Evolutionary conservation across 2,888 invertebrate genomes (phyloP), one percentile per base, ranked within the genome.

Genomic region (Bedellia somnulentella): DNA sequence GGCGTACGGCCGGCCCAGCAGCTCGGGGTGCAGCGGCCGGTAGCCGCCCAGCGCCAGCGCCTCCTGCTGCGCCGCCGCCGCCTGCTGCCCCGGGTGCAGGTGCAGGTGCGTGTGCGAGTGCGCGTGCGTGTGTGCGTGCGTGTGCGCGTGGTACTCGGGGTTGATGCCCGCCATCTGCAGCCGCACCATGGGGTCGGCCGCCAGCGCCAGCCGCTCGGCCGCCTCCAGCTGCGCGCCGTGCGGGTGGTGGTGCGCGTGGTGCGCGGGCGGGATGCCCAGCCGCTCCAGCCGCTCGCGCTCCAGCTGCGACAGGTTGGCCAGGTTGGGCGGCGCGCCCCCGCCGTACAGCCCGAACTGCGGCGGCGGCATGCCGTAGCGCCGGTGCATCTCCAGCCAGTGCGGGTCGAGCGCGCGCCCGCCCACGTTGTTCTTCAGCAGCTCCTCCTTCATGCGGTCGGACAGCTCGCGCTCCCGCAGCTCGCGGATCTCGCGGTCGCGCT

Each of bases 161-260:
- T 83, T 86, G 49, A 89, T 86, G 57, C 92, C 91, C 46, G 92
- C 92, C 92, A 94, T 92, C 80, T 93, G 93, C 57, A 94, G 75
- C 46, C 93, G 87, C 67, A 86, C 88, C 88, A 94, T 90, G 38
- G 93, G 93, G 73, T 94, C 93, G 41, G 90, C 88, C 37, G 93
- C 90, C 48, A 90, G 77, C 37, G 90, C 89, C 41, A 89, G 70
- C 43, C 91, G 77, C 64, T 92, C 91, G 45, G 89, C 85, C 45
- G 82, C 83, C 47, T 86, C 85, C 35, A 86, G 64, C 57, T 85
- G 85, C 35, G 85, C 84, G 14, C 76, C 75, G 24, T 77, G 76
- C 25, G 68, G 73, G 28, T 67, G 60, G 2, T 62, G 70, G 42
- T 78, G 78, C 18, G 71, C 70, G 42, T 78, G 81, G 48, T 81